Evolutionary conservation across 2,113 vertebrate genomes (phyloP).

Genomic region (Cnemophilus loriae): DNA sequence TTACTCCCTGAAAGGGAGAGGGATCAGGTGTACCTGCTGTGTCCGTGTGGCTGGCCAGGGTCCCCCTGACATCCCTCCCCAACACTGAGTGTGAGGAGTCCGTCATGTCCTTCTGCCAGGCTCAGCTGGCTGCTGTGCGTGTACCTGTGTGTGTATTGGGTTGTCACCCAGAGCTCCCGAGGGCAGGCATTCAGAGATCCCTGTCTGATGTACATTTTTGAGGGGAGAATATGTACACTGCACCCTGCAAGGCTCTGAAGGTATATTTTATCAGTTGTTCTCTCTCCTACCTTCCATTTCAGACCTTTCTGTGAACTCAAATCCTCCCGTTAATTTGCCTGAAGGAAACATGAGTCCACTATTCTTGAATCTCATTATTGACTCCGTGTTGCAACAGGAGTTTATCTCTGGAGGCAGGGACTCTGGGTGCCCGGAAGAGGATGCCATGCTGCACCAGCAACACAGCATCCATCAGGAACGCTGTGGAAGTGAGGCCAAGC

Average conservation of each 20-base stretch:
- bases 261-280: not conserved
- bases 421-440: not conserved
- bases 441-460: rapidly evolving
- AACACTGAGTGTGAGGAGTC: rapidly evolving
- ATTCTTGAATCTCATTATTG: not conserved
- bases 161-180: not conserved
- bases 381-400: not conserved
- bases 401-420: not conserved
- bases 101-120: not conserved
- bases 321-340: not conserved
- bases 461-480: not conserved
- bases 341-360: not conserved
- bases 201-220: not conserved
- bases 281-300: not conserved
- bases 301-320: not conserved
- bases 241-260: not conserved
- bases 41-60: not conserved
- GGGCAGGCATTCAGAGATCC: not conserved
- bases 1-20: not conserved
- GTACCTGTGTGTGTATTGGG: not conserved
- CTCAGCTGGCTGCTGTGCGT: rapidly evolving
- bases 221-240: not conserved
- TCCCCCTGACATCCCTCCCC: not conserved
- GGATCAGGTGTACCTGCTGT: not conserved
- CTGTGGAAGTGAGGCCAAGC: not conserved